Conservation (phyloP, 2,113 vertebrate species). For the Ciconia boyciana region DNA sequence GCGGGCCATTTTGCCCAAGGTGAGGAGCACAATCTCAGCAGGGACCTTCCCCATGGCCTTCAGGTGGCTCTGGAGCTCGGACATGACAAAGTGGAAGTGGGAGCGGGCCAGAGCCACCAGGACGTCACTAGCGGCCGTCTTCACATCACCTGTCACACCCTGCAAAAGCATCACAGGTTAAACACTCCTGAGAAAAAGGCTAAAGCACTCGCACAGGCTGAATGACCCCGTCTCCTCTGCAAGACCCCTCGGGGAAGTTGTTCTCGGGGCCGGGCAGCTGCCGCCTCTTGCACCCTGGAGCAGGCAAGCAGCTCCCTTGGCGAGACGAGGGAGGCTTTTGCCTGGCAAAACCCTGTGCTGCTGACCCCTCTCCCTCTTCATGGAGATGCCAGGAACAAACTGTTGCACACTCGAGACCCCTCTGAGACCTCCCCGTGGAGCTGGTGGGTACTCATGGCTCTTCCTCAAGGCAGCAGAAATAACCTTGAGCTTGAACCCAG, state of each 20-base stretch:
- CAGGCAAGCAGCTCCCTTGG: neutral
- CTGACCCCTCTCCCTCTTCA: neutral
- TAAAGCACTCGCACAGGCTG: neutral
- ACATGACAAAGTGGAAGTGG: neutral
- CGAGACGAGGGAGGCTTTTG: neutral
- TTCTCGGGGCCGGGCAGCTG: too few species aligned
- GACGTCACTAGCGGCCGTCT: neutral
- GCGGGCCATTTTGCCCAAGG: neutral
- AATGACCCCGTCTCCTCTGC: neutral
- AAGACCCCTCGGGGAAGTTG: neutral
- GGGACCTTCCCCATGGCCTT: neutral
- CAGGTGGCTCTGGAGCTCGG: neutral
- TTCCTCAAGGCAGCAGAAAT: neutral
- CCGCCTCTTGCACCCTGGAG: too few species aligned
- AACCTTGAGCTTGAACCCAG: neutral
- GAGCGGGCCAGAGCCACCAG: neutral
- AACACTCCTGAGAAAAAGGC: too few species aligned
- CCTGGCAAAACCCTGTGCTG: neutral
- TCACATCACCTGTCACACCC: neutral
- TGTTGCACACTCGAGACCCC: neutral
- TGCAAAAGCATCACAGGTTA: neutral
- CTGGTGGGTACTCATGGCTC: neutral
- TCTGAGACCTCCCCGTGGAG: neutral
- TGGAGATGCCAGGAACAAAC: neutral
- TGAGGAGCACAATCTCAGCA: neutral